Evolutionary conservation across 2,113 vertebrate species (phyloP).

Genomic region (Edolisoma coerulescens): DNA sequence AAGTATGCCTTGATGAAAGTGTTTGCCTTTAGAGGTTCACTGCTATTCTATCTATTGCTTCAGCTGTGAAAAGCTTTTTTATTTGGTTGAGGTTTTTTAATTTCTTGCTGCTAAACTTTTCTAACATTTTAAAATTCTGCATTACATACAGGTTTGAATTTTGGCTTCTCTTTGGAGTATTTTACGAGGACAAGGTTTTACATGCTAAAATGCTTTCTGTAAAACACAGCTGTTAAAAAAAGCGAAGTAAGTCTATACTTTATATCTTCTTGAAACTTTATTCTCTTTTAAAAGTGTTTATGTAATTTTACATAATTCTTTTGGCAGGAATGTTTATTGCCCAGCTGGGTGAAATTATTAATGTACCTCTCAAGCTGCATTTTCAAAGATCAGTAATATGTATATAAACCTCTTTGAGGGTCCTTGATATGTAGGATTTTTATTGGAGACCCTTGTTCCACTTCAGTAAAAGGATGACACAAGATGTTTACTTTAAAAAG

Average conservation of each 20-base stretch:
- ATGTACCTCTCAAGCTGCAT: slow-evolving; percentile 67
- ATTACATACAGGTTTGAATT: slow-evolving; percentile 18
- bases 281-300: slow-evolving; percentile 69
- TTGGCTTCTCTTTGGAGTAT: slow-evolving; percentile 19
- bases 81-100: not conserved
- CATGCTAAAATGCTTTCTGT: not conserved
- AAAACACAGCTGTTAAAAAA: slow-evolving; percentile 18
- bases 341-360: slow-evolving; percentile 77
- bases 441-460: slow-evolving; percentile 32
- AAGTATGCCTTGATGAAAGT: not conserved
- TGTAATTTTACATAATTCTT: slow-evolving; percentile 73
- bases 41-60: not conserved
- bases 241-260: slow-evolving; percentile 5
- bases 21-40: not conserved
- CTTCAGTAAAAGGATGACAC: slow-evolving; percentile 62
- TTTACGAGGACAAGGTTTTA: slow-evolving; percentile 33
- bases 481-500: slow-evolving; percentile 59
- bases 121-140: not conserved
- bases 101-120: not conserved
- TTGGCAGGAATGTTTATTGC: slow-evolving; percentile 78
- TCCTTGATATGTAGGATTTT: slow-evolving; percentile 56
- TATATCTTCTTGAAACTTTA: slow-evolving; percentile 50
- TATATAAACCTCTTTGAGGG: slow-evolving; percentile 22
- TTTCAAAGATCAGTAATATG: slow-evolving; percentile 67
- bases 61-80: not conserved